Evolutionary conservation across 1,140 invertebrate genomes (phyloP), one percentile per base, ranked within the genome.

Genomic region (Sarcophaga bullata): DNA sequence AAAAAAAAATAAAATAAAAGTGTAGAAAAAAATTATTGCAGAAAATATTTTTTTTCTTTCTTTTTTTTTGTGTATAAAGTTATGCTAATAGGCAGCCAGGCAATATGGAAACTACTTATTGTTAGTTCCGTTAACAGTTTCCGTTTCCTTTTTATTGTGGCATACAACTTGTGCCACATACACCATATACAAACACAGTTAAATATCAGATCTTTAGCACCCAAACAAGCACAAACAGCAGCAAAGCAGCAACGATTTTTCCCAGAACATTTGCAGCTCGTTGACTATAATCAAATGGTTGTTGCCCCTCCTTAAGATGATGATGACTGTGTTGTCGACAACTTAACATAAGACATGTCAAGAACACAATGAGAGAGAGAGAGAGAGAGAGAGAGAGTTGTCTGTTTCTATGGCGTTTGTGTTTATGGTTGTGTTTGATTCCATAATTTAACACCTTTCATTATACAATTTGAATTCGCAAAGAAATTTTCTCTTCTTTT

Each of bases 51-150:
- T 68, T 37, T 37, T 37, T 37, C 4, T 68, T 25, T 68, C 19
- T 37, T 37, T 37, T 37, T 37, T 2, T 37, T 37, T 37, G 4
- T 37, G 19, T 68, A 68, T 25, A 68, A 68, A 68, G 62, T 68
- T 68, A 68, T 68, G 62, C 62, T 68, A 68, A 68, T 68, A 68
- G 62, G 62, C 62, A 68, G 62, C n/a, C 62, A 68, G 62, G n/a
- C 62, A 68, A 19, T 19, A 68, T 68, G 62, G 62, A 68, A 68
- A 68, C 62, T 68, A 68, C 62, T 68, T 37, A 37, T 37, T 37
- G 25, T 37, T 68, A 68, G 62, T 68, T 68, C 62, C 62, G 62
- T 68, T 68, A 68, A 68, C 62, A 68, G 62, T 68, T 68, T 68
- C 62, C 62, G 62, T 19, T 68, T 68, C 62, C 62, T 68, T 68